A percentile compares a stretch with the other conserved stretches of the same genome.
Evolutionary conservation across 1,140 invertebrate genomes (phyloP).

Genomic region (Drosophila tsacasi): DNA sequence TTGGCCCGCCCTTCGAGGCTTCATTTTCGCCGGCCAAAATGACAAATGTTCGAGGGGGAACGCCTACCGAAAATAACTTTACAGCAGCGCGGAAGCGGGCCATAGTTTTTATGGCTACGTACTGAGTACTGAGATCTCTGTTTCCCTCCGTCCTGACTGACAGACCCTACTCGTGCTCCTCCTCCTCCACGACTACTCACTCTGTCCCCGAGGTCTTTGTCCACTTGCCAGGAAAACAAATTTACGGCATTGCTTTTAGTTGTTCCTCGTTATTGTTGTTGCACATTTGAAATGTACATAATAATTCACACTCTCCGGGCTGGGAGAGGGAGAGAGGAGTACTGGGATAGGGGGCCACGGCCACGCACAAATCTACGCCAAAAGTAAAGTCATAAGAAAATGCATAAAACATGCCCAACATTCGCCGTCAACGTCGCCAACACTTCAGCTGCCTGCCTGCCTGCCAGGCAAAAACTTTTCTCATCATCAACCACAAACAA

Average conservation of each 20-base stretch:
- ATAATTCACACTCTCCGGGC: constrained; percentile 67
- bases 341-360: constrained; percentile 34
- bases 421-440: constrained; percentile 77
- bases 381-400: constrained; percentile 83
- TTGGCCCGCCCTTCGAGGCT: constrained; percentile 9
- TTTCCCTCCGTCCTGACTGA: neutral
- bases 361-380: constrained; percentile 60
- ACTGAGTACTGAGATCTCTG: constrained; percentile 19
- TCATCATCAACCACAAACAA: constrained; percentile 84
- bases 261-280: constrained; percentile 71
- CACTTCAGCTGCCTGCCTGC: constrained; percentile 71
- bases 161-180: neutral
- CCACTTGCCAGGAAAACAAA: constrained; percentile 69
- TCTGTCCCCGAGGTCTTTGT: constrained; percentile 42
- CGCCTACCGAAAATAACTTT: constrained; percentile 74
- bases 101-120: constrained; percentile 64
- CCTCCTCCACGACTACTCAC: constrained; percentile 17
- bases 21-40: constrained; percentile 47
- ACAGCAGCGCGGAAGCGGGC: constrained; percentile 60
- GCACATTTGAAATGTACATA: constrained; percentile 82
- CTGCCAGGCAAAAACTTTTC: constrained; percentile 82
- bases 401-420: constrained; percentile 80
- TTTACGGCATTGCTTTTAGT: constrained; percentile 81
- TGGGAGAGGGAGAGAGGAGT: neutral
- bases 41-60: constrained; percentile 61